Percentiles rank a stretch among this genome's conserved stretches.
Conservation (phyloP, 2,113 vertebrate species). For the Seriola quinqueradiata region DNA sequence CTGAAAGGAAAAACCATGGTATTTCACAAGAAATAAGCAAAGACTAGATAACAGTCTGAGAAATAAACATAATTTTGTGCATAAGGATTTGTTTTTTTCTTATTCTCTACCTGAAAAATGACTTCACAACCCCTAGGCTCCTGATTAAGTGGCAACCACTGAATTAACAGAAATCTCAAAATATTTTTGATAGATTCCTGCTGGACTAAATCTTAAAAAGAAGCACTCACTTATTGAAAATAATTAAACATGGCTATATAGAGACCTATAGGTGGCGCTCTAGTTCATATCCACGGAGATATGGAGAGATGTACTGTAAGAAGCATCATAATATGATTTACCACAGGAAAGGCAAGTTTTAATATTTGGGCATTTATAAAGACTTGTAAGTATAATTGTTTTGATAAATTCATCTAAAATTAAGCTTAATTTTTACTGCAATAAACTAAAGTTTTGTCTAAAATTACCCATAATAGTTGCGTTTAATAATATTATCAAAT, state of each 20-base stretch:
- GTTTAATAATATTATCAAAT: background rate
- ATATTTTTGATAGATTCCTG: background rate
- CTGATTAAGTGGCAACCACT: background rate
- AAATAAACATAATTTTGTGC: background rate
- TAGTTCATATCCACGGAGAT: conserved; percentile 29
- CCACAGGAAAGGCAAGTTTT: background rate
- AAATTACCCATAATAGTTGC: background rate
- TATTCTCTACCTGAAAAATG: background rate
- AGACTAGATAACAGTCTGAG: background rate
- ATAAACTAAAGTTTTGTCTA: background rate
- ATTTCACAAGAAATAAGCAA: background rate
- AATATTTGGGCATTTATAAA: background rate
- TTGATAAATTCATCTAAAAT: background rate
- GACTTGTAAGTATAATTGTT: background rate
- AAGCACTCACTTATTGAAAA: background rate
- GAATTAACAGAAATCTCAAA: background rate
- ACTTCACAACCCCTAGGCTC: background rate
- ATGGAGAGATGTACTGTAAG: background rate
- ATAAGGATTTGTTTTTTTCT: background rate
- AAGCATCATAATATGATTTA: background rate
- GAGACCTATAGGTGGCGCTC: conserved; percentile 59
- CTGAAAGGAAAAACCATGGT: background rate
- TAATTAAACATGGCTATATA: background rate
- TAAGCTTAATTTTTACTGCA: background rate
- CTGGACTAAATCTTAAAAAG: background rate